Conservation (phyloP, 2,113 vertebrate species). For the Herpetotheres cachinnans region DNA sequence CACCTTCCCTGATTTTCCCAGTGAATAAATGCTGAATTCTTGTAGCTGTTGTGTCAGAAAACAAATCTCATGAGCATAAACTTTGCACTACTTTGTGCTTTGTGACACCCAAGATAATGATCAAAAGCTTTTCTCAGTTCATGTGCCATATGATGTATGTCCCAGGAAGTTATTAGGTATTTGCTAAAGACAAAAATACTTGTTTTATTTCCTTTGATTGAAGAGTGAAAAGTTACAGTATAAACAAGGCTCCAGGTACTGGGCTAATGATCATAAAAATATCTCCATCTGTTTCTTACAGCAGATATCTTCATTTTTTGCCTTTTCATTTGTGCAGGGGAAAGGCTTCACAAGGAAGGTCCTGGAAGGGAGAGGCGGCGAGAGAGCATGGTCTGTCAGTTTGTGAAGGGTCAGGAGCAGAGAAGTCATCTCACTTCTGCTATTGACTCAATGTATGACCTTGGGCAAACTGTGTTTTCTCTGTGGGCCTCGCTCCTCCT, state of each 20-base stretch:
- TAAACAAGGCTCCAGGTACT: not conserved
- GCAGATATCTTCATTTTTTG: not conserved
- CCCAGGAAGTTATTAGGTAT: slow-evolving; percentile 12
- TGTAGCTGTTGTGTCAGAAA: slow-evolving; percentile 21
- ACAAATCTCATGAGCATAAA: not conserved
- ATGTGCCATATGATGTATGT: not conserved
- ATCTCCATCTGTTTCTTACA: not conserved
- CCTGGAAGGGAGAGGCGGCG: not conserved
- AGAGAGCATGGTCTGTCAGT: not conserved
- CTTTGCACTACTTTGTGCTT: not conserved
- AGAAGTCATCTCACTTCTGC: not conserved
- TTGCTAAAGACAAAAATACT: not conserved
- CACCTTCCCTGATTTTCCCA: not conserved
- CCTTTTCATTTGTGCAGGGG: not conserved
- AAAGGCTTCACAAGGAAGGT: not conserved
- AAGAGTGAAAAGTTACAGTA: not conserved
- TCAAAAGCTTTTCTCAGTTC: slow-evolving; percentile 18
- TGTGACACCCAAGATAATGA: not conserved
- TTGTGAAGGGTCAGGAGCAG: not conserved
- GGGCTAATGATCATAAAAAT: not conserved
- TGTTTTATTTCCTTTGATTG: not conserved
- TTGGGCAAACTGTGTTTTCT: not conserved
- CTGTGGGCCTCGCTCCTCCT: not conserved
- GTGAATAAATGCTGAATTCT: not conserved
- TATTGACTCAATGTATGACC: not conserved